Evolutionary conservation across 1,140 invertebrate species (phyloP).

Genomic region (Steinernema feltiae): DNA sequence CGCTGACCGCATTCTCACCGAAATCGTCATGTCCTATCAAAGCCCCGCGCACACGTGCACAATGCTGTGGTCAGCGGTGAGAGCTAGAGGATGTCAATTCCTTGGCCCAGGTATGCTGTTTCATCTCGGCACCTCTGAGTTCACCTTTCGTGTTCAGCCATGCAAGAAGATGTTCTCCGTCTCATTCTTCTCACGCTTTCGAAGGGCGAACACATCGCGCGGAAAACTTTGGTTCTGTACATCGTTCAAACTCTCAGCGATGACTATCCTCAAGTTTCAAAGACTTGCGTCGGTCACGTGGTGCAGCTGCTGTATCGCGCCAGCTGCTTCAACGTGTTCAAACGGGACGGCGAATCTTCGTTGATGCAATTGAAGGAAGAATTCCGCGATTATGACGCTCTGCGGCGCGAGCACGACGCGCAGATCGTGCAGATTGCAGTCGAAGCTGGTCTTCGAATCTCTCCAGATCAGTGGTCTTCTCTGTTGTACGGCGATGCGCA

Average conservation of each 20-base stretch:
- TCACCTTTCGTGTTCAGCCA: conserved; percentile 64
- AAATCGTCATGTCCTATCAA: conserved; percentile 86
- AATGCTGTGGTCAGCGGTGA: conserved; percentile 90
- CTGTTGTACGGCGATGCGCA: conserved; percentile 85
- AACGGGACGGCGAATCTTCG: conserved; percentile 91
- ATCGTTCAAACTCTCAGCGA: conserved; percentile 89
- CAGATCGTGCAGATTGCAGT: conserved; percentile 92
- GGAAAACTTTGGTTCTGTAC: conserved; percentile 97
- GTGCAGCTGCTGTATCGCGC: conserved; percentile 93
- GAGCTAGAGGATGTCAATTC: conserved; percentile 93
- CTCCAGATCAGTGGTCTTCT: conserved; percentile 95
- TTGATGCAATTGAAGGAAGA: conserved; percentile 98
- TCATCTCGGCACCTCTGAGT: conserved; percentile 12
- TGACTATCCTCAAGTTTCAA: conserved; percentile 93
- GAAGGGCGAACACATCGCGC: conserved; percentile 88
- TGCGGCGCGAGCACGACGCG: conserved; percentile 91
- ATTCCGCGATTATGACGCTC: conserved; percentile 83
- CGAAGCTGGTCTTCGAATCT: conserved; percentile 88
- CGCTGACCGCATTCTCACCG: conserved; percentile 86
- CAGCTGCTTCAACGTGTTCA: conserved; percentile 95
- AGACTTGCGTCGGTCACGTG: conserved; percentile 96
- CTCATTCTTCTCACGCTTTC: conserved; percentile 85
- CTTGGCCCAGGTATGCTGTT: conserved; percentile 74
- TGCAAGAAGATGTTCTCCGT: conserved; percentile 96
- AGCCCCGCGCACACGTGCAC: conserved; percentile 83